Evolutionary conservation across 2,797 vertebrate genomes (phyloP).

Genomic region (Argya squamiceps): DNA sequence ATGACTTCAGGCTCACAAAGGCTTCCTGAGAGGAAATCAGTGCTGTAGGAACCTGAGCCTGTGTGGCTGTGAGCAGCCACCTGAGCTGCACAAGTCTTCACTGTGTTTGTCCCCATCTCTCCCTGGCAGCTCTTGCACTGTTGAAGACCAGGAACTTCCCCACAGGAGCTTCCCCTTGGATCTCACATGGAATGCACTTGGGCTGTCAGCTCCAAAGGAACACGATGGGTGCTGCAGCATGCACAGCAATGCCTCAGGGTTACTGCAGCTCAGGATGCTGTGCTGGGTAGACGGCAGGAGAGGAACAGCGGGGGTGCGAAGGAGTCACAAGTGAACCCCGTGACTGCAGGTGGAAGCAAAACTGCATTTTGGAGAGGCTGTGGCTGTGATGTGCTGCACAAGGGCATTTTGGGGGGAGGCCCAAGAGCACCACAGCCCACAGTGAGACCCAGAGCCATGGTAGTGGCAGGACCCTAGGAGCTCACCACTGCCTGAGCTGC

Average conservation of each 20-base stretch:
- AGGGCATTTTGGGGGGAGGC: background rate
- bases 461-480: fast-evolving
- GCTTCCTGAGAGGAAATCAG: background rate
- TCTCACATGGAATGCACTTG: fast-evolving
- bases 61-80: fast-evolving
- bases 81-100: background rate
- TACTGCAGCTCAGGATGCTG: fast-evolving
- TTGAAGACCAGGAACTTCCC: background rate
- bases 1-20: background rate
- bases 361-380: fast-evolving
- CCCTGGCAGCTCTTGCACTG: fast-evolving
- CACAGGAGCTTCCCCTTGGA: background rate
- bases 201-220: fast-evolving
- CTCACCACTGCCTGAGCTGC: fast-evolving
- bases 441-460: background rate
- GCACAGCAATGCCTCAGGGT: background rate
- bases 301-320: fast-evolving
- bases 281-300: fast-evolving
- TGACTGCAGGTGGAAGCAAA: background rate
- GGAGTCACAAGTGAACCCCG: fast-evolving
- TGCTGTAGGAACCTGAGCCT: background rate
- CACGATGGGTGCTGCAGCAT: fast-evolving
- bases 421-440: fast-evolving
- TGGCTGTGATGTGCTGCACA: background rate
- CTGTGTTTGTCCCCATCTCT: background rate